These are phyloP conservation scores for Boloria selene DNA, from an alignment of 2,888 invertebrate genomes.

Conservation along the genomic window DNA sequence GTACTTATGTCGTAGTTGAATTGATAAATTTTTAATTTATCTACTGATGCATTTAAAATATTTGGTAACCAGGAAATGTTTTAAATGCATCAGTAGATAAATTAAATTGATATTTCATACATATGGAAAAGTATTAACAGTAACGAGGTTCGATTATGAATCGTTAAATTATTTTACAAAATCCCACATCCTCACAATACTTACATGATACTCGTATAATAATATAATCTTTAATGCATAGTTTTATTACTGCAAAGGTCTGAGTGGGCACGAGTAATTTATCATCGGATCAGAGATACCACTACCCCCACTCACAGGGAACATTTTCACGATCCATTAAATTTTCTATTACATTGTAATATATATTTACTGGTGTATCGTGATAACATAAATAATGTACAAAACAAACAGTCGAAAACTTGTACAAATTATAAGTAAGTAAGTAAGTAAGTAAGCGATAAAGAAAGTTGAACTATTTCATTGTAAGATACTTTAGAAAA, in stretches of 20 bases:
- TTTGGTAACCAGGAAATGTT: too few relatives aligned
- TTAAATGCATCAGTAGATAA: not conserved
- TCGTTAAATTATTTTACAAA: conserved; percentile 9
- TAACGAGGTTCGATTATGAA: not conserved
- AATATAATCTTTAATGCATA: conserved; percentile 28
- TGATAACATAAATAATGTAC: too few relatives aligned
- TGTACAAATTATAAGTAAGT: too few relatives aligned
- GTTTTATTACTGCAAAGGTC: conserved; percentile 26
- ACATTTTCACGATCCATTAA: conserved; percentile 31
- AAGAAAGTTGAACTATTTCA: too few relatives aligned
- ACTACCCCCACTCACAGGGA: conserved; percentile 19
- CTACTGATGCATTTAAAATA: too few relatives aligned
- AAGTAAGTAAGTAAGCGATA: too few relatives aligned
- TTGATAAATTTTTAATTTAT: not conserved
- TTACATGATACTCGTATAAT: conserved; percentile 12
- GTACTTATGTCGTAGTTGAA: not conserved
- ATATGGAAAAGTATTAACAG: not conserved
- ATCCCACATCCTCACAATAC: conserved; percentile 10
- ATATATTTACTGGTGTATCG: too few relatives aligned
- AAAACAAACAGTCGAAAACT: too few relatives aligned
- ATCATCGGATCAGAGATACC: conserved; percentile 29
- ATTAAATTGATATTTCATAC: not conserved
- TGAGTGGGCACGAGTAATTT: conserved; percentile 30
- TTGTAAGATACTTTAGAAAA: too few relatives aligned
- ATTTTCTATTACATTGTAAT: conserved; percentile 18